phyloP scores from a whole-genome alignment of 2,113 vertebrate species.

The Otocyon megalotis region DNA sequence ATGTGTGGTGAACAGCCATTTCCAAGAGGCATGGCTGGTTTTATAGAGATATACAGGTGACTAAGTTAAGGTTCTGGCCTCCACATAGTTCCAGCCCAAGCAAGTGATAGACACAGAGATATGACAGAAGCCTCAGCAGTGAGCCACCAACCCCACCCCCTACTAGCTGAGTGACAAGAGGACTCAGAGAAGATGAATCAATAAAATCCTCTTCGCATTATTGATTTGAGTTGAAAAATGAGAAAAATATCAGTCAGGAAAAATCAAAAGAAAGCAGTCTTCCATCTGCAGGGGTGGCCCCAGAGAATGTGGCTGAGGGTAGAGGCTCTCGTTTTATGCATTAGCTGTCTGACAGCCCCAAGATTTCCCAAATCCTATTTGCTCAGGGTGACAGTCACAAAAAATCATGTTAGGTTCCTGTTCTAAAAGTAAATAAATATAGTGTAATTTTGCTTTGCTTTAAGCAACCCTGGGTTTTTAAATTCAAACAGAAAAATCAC shows the following conservation, averaged over 20 bases:
- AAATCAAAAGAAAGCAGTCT: not conserved
- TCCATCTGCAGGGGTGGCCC: not conserved
- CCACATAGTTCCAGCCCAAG: not conserved
- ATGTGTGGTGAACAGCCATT: not conserved
- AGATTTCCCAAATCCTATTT: constrained; percentile 15
- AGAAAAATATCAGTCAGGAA: not conserved
- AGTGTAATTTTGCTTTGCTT: constrained; percentile 33
- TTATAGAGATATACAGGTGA: not conserved
- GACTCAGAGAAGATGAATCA: not conserved
- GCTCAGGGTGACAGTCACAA: constrained; percentile 12
- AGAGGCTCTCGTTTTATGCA: not conserved
- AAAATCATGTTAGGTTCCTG: not conserved
- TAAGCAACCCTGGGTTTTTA: constrained; percentile 25
- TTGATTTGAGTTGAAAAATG: constrained; percentile 22
- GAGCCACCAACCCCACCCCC: not conserved
- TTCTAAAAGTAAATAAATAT: constrained; percentile 49
- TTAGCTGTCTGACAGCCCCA: not conserved
- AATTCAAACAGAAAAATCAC: constrained; percentile 59
- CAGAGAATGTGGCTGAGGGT: not conserved
- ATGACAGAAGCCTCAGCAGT: not conserved
- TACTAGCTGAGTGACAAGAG: not conserved
- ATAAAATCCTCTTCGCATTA: constrained; percentile 33
- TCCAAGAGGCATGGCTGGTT: not conserved
- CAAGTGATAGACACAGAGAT: not conserved
- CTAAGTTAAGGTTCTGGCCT: too few relatives aligned